Evolutionary conservation across 2,797 vertebrate genomes (phyloP).

Genomic region (Antennarius maculatus): DNA sequence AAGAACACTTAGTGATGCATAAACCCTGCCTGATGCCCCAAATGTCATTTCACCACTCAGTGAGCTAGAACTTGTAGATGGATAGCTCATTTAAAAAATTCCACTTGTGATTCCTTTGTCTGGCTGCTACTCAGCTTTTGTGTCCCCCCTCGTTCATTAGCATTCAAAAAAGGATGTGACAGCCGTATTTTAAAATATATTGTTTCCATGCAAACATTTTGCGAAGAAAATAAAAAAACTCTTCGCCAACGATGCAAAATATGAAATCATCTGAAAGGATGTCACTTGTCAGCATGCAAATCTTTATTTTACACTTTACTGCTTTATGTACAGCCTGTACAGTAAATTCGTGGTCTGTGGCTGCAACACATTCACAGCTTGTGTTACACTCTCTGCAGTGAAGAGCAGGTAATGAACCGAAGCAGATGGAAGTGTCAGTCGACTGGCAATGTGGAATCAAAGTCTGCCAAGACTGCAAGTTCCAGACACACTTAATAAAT

Average conservation of each 20-base stretch:
- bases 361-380: neutral
- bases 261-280: constrained; percentile 1
- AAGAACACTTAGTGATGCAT: constrained; percentile 57
- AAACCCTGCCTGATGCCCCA: constrained; percentile 47
- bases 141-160: constrained; percentile 40
- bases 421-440: neutral
- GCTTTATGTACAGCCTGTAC: neutral
- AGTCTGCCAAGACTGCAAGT: no score
- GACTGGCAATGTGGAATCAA: neutral
- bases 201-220: neutral
- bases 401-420: neutral
- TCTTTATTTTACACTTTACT: neutral
- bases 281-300: constrained; percentile 4
- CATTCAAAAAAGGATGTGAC: constrained; percentile 4
- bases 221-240: neutral
- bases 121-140: constrained; percentile 33
- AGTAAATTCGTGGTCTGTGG: neutral
- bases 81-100: constrained; percentile 66
- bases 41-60: constrained; percentile 73
- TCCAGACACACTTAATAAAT: neutral
- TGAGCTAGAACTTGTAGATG: constrained; percentile 61
- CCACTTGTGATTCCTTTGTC: constrained; percentile 45
- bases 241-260: neutral
- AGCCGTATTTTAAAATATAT: neutral
- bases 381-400: neutral